These are phyloP conservation scores for Petrocephalus schoutedeni DNA, from an alignment of 2,797 vertebrate species.

Conservation along the genomic window DNA sequence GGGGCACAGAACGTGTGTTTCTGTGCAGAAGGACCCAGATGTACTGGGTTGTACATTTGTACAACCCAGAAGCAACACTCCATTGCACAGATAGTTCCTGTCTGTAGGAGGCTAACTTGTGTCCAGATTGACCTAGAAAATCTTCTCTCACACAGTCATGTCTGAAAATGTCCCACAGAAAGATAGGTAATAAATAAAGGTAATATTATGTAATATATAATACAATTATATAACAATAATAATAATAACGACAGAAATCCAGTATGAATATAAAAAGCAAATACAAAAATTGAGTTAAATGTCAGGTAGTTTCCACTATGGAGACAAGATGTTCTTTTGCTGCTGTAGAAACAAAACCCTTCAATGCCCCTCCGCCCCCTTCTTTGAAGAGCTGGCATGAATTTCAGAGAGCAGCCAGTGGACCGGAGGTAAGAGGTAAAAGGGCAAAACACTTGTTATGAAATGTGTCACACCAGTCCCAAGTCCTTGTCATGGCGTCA, in stretches of 20 bases:
- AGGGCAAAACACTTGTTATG: constrained; percentile 27
- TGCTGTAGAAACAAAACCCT: background rate
- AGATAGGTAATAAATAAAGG: background rate
- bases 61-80: background rate
- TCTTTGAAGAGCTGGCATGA: background rate
- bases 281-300: background rate
- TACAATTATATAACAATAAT: background rate
- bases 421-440: background rate
- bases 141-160: background rate
- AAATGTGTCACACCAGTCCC: constrained; percentile 38
- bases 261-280: background rate
- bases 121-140: background rate
- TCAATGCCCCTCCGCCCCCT: background rate
- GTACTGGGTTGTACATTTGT: background rate
- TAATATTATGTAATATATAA: background rate
- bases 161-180: background rate
- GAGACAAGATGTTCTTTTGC: constrained; percentile 28
- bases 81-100: background rate
- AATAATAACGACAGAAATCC: background rate
- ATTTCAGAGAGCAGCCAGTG: background rate
- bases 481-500: constrained; percentile 34
- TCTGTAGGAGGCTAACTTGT: background rate
- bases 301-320: background rate
- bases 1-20: background rate
- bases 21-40: background rate